Percentiles rank a stretch among this genome's conserved stretches.
These are phyloP conservation scores for Peromyscus leucopus DNA, from an alignment of 2,113 vertebrate genomes.

Conservation along the genomic window DNA sequence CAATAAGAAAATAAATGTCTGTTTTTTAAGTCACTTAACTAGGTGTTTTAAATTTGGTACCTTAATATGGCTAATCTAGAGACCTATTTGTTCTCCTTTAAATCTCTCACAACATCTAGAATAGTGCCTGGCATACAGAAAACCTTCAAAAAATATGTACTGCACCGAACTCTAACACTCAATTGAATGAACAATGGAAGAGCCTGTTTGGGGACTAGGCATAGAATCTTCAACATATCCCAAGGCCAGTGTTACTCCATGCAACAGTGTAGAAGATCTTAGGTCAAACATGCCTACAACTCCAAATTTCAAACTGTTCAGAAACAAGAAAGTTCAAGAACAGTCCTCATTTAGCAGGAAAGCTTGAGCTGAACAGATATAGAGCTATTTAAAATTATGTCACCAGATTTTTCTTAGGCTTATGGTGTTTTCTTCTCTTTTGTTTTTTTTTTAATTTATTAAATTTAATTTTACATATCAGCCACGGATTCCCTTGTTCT, in stretches of 20 bases:
- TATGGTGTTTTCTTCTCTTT: neutral
- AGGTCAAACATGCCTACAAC: neutral
- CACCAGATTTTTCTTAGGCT: neutral
- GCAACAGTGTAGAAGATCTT: fast-evolving
- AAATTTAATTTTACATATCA: too few relatives aligned
- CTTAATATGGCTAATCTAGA: neutral
- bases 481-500: too few relatives aligned
- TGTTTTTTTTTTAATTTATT: too few relatives aligned
- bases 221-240: neutral
- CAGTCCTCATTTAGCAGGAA: slow-evolving; percentile 3
- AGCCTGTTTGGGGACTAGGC: too few relatives aligned
- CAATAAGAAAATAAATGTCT: neutral
- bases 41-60: neutral
- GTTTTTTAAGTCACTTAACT: neutral
- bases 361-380: neutral
- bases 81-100: neutral
- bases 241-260: neutral
- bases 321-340: neutral
- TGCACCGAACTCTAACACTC: neutral
- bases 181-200: neutral
- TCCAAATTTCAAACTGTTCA: neutral
- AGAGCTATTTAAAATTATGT: neutral
- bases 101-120: neutral
- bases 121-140: neutral
- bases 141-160: neutral